Conservation (phyloP, 2,797 vertebrate genomes). For the Champsocephalus esox region DNA sequence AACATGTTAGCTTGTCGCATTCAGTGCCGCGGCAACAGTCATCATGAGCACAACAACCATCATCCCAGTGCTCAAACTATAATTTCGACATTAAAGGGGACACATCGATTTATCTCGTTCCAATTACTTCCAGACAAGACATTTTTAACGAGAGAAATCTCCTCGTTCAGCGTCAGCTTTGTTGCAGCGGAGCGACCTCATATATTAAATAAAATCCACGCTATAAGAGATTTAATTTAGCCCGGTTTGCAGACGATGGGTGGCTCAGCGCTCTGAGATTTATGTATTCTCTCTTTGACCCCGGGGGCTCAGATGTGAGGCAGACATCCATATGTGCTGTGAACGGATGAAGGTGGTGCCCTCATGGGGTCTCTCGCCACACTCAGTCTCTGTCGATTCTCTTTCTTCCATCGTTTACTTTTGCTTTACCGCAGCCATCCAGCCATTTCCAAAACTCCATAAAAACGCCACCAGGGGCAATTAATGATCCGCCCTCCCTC, state of each 20-base stretch:
- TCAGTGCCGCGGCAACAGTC: too few relatives aligned
- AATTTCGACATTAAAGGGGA: not conserved
- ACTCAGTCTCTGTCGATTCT: constrained; percentile 66
- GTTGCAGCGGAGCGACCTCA: too few relatives aligned
- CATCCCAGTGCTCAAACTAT: not conserved
- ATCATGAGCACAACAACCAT: not conserved
- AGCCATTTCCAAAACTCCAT: constrained; percentile 64
- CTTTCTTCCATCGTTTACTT: constrained; percentile 36
- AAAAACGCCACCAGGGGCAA: constrained; percentile 67
- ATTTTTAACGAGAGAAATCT: not conserved
- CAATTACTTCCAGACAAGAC: too few relatives aligned
- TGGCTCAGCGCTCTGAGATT: too few relatives aligned
- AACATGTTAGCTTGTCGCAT: too few relatives aligned
- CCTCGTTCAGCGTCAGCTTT: not conserved
- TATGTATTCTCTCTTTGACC: constrained; percentile 53
- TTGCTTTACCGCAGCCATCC: constrained; percentile 49
- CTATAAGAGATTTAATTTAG: not conserved
- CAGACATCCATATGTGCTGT: constrained; percentile 54
- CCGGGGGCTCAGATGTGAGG: constrained; percentile 56
- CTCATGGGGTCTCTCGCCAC: constrained; percentile 47
- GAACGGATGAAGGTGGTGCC: constrained; percentile 60
- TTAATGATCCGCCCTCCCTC: constrained; percentile 64
- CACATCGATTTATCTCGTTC: not conserved
- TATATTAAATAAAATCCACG: not conserved
- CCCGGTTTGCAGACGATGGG: too few relatives aligned